These are phyloP conservation scores for Actias luna DNA, from an alignment of 2,888 invertebrate genomes.

Conservation along the genomic window DNA sequence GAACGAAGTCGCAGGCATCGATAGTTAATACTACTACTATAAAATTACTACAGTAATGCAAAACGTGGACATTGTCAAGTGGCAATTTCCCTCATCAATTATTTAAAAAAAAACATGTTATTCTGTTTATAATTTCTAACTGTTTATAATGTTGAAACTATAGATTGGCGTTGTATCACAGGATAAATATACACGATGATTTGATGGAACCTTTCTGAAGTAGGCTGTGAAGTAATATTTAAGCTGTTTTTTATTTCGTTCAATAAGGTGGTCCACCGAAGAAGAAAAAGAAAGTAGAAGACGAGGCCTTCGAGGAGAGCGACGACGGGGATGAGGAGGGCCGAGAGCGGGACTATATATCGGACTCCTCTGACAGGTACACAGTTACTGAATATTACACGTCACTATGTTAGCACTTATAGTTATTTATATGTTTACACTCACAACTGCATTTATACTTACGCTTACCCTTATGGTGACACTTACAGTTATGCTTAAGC, in stretches of 20 bases:
- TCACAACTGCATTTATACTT: neutral
- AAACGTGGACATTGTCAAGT: too few species aligned
- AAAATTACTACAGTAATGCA: too few species aligned
- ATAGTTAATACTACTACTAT: too few species aligned
- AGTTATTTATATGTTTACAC: neutral
- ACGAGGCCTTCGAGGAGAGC: conserved; percentile 97
- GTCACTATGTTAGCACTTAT: neutral
- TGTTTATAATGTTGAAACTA: too few species aligned
- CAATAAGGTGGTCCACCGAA: conserved; percentile 82
- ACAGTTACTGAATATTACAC: conserved; percentile 4
- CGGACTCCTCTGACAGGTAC: conserved; percentile 89
- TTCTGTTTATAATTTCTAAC: too few species aligned
- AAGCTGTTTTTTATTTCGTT: neutral
- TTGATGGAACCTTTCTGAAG: neutral
- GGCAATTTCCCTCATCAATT: too few species aligned
- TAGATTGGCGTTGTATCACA: too few species aligned
- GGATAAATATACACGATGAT: too few species aligned
- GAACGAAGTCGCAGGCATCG: too few species aligned
- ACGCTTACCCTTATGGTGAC: neutral
- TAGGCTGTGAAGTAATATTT: neutral
- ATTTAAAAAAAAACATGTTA: too few species aligned
- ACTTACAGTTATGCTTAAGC: neutral
- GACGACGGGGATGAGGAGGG: conserved; percentile 99
- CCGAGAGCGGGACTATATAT: conserved; percentile 96
- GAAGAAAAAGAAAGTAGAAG: conserved; percentile 91